These are phyloP conservation scores for Microplitis manilae DNA, from an alignment of 2,888 invertebrate species.

Conservation along the genomic window DNA sequence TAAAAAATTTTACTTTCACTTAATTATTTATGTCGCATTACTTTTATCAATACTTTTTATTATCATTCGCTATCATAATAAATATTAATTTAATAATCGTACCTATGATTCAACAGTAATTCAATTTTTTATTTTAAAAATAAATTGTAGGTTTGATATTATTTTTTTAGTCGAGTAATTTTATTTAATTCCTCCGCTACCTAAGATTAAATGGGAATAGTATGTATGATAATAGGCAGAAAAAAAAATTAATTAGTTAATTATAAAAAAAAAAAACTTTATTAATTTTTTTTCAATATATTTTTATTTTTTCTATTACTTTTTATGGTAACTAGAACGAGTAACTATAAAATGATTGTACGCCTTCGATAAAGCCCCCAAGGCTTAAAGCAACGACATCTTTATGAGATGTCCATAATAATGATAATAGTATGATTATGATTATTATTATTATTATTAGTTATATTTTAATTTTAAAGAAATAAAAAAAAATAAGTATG, in stretches of 20 bases:
- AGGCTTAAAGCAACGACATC: constrained; percentile 25
- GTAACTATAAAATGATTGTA: not conserved
- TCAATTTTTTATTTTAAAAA: no score
- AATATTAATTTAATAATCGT: no score
- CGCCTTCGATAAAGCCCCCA: constrained; percentile 2
- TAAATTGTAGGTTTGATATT: no score
- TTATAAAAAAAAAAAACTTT: not conserved
- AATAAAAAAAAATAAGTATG: constrained; percentile 13
- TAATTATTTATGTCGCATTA: not conserved
- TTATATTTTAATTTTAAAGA: constrained; percentile 15
- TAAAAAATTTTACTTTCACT: not conserved
- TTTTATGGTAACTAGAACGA: constrained; percentile 11
- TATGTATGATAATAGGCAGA: not conserved
- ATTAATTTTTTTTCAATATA: not conserved
- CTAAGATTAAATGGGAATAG: not conserved
- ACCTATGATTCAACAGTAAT: no score
- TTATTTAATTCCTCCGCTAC: not conserved
- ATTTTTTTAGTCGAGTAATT: not conserved
- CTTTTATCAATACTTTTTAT: not conserved
- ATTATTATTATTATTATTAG: not conserved
- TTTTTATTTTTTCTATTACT: not conserved
- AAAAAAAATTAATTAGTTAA: not conserved
- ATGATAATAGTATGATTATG: not conserved
- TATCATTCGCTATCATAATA: not conserved
- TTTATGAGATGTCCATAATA: constrained; percentile 16